A percentile compares a stretch with the other conserved stretches of the same genome.
These are phyloP conservation scores for Wiebesia pumilae DNA, from an alignment of 1,140 invertebrate species.

Conservation along the genomic window DNA sequence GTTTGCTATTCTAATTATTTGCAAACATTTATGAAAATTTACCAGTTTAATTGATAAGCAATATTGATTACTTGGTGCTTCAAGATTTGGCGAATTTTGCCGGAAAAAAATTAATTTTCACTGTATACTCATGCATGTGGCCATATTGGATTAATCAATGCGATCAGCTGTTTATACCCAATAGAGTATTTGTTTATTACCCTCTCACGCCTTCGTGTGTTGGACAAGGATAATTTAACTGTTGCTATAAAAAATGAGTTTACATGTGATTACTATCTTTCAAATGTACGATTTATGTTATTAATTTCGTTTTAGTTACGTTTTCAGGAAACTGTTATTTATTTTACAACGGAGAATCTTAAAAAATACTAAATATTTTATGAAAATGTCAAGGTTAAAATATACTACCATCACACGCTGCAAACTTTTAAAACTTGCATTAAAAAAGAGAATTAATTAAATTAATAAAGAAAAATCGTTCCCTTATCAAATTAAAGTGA, in stretches of 20 bases:
- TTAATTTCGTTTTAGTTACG: neutral
- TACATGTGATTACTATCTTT: neutral
- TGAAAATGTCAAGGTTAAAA: too few species aligned
- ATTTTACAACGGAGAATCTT: neutral
- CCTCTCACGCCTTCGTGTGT: neutral
- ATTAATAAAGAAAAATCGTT: neutral
- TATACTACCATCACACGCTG: too few species aligned
- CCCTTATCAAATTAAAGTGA: neutral
- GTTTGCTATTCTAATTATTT: neutral
- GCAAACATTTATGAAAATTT: neutral
- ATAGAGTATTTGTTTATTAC: neutral
- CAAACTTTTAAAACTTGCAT: neutral
- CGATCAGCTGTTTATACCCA: constrained; percentile 62
- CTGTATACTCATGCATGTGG: constrained; percentile 55
- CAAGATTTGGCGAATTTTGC: constrained; percentile 55
- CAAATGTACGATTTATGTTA: neutral
- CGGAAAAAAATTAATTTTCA: constrained; percentile 58
- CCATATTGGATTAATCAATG: constrained; percentile 60
- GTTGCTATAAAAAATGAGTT: neutral
- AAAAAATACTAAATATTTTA: neutral
- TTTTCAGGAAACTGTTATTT: neutral
- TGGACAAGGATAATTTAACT: neutral
- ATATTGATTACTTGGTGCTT: constrained; percentile 53
- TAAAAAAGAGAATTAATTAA: neutral
- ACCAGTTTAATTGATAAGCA: constrained; percentile 7